phyloP scores from a whole-genome alignment of 2,888 invertebrate species.

The Sesia apiformis region DNA sequence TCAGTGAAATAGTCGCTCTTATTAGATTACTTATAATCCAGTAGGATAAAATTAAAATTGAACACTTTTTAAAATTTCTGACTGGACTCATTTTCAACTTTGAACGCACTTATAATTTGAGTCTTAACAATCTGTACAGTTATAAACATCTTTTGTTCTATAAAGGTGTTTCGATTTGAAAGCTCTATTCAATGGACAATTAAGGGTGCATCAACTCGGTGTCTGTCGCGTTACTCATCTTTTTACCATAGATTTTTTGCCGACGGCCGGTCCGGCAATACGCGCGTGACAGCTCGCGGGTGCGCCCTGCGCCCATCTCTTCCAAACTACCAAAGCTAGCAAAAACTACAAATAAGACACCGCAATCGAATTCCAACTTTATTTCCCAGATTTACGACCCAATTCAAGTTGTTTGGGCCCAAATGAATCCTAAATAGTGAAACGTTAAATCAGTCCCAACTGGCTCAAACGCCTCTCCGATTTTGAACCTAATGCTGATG shows the following conservation, averaged over 20 bases:
- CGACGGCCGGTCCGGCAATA: conserved; percentile 31
- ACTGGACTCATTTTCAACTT: no score
- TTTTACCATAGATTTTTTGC: conserved; percentile 44
- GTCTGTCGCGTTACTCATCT: conserved; percentile 17
- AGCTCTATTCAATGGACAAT: conserved; percentile 8
- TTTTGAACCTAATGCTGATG: conserved; percentile 7
- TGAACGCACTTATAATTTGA: no score
- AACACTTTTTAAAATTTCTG: no score
- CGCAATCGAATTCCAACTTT: conserved; percentile 17
- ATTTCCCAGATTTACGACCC: not conserved
- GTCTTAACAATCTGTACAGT: no score
- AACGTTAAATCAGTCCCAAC: conserved; percentile 13
- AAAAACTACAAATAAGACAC: conserved; percentile 24
- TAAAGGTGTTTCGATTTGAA: no score
- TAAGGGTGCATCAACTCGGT: conserved; percentile 4
- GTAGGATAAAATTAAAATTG: no score
- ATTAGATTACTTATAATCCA: no score
- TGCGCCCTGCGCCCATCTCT: conserved; percentile 48
- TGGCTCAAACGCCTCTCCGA: conserved; percentile 3
- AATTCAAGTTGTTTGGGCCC: conserved; percentile 1
- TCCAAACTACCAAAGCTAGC: conserved; percentile 23
- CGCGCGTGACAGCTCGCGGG: conserved; percentile 64
- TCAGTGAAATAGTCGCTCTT: no score
- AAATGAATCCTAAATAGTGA: conserved; percentile 10
- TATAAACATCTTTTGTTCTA: no score